These are phyloP conservation scores for Enteromius fasciolatus DNA, from an alignment of 2,797 vertebrate genomes.

Conservation along the genomic window DNA sequence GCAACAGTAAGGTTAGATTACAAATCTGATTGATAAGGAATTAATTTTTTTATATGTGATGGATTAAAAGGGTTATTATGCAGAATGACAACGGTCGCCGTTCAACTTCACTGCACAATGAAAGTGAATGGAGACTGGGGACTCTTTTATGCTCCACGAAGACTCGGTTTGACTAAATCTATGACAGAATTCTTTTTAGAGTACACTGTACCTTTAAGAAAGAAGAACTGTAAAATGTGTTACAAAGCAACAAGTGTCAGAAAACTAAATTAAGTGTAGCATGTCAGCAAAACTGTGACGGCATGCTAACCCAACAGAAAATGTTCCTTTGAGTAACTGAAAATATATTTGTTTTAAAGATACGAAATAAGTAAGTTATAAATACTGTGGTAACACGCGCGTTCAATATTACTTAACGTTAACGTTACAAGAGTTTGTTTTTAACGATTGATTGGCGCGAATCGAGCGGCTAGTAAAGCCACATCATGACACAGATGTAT, in stretches of 20 bases:
- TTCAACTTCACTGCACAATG: background rate
- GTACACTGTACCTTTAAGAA: background rate
- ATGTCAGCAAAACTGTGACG: background rate
- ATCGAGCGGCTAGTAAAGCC: background rate
- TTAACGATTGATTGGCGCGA: background rate
- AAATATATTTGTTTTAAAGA: background rate
- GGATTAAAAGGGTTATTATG: background rate
- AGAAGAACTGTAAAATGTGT: conserved; percentile 5
- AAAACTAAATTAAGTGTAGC: background rate
- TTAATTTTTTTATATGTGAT: background rate
- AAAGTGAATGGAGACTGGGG: background rate
- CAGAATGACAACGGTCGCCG: background rate
- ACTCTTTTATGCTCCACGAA: background rate
- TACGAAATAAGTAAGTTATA: background rate
- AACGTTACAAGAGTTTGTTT: background rate
- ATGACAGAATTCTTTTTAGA: background rate
- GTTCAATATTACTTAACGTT: background rate
- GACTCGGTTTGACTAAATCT: background rate
- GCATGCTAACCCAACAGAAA: background rate
- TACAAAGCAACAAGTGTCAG: conserved; percentile 24
- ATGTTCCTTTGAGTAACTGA: background rate
- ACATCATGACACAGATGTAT: background rate
- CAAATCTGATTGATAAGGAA: background rate
- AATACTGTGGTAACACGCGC: background rate
- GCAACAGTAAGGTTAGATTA: background rate